These are phyloP conservation scores for Drosophila leonis DNA, from an alignment of 2,888 invertebrate genomes.

Conservation along the genomic window DNA sequence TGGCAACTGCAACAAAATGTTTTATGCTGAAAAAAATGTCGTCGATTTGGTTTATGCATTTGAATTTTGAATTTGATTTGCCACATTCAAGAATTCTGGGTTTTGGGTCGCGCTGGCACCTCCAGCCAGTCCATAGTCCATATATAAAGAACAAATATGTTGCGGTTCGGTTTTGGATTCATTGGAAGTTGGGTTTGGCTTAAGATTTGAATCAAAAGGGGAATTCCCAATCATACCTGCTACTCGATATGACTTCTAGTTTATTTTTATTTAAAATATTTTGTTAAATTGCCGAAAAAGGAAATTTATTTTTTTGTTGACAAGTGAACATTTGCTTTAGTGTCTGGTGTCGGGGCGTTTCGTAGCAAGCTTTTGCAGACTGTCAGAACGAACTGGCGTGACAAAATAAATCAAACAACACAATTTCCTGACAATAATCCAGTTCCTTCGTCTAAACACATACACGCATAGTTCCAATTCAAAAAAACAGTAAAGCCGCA, in stretches of 20 bases:
- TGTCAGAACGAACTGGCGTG: constrained; percentile 30
- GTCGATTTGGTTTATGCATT: too few species aligned
- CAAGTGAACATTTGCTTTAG: constrained; percentile 8
- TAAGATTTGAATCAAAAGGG: background rate
- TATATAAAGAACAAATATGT: background rate
- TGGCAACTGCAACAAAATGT: constrained; percentile 62
- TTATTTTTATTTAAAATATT: background rate
- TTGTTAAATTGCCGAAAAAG: background rate
- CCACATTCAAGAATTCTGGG: background rate
- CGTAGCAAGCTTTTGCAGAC: constrained; percentile 40
- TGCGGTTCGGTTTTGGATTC: background rate
- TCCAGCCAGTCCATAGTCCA: background rate
- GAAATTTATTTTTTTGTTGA: constrained; percentile 5
- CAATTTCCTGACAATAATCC: constrained; percentile 51
- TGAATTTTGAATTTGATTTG: background rate
- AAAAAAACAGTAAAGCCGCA: constrained; percentile 41
- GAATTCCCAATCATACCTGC: background rate
- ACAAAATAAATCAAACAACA: constrained; percentile 41
- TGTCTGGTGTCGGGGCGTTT: background rate
- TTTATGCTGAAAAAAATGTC: constrained; percentile 44
- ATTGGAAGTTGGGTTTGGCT: background rate
- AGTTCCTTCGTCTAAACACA: constrained; percentile 62
- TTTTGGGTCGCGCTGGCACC: too few species aligned
- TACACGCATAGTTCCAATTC: constrained; percentile 43
- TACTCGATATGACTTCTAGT: background rate